phyloP scores from a whole-genome alignment of 2,797 vertebrate species.

The Tokudaia tokunoshimensis region DNA sequence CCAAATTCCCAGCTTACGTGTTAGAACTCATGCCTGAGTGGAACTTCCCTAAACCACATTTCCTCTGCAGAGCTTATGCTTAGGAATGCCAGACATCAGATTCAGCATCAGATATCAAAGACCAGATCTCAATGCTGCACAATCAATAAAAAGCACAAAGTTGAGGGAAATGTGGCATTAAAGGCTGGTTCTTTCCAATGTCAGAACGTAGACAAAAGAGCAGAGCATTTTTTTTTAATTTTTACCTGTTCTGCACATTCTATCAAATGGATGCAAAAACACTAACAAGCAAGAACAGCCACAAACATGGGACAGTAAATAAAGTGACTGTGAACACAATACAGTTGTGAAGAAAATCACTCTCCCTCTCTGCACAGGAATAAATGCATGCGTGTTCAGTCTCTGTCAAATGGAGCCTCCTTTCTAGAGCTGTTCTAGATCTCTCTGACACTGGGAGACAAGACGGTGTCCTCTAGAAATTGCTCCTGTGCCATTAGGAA shows the following conservation, averaged over 20 bases:
- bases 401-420: neutral
- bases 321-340: neutral
- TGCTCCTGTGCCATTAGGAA: neutral
- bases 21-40: neutral
- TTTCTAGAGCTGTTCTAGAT: accelerated
- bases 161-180: neutral
- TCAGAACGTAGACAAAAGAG: neutral
- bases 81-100: neutral
- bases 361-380: neutral
- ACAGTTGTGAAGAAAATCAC: neutral
- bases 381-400: neutral
- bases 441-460: neutral
- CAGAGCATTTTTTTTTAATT: neutral
- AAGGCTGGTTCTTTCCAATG: neutral
- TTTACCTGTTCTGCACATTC: neutral
- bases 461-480: neutral
- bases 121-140: neutral
- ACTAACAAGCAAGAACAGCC: neutral
- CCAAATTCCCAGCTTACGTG: neutral
- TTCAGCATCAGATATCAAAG: neutral
- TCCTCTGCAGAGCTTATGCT: neutral
- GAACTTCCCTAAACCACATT: neutral
- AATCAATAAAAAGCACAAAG: conserved; percentile 5
- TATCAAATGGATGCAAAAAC: neutral
- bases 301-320: neutral